phyloP scores from a whole-genome alignment of 2,797 vertebrate species.

The Cebuella pygmaea region DNA sequence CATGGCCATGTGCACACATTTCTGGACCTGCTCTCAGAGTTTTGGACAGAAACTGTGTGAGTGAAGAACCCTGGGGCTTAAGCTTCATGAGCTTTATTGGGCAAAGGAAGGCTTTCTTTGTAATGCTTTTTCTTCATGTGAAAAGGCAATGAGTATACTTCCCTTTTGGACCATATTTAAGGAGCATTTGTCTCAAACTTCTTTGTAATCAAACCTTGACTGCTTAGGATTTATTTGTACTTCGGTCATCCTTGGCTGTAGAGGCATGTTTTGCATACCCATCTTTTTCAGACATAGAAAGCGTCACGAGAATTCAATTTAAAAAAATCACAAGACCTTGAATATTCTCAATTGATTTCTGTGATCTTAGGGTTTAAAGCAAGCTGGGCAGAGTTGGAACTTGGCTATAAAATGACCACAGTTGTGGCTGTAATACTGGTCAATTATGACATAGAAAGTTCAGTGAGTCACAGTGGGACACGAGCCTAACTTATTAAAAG shows the following conservation, averaged over 20 bases:
- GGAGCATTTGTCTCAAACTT: not conserved
- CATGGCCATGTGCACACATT: not conserved
- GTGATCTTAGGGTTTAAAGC: slow-evolving; percentile 5
- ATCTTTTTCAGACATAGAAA: not conserved
- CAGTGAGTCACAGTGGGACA: slow-evolving; percentile 18
- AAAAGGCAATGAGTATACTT: not conserved
- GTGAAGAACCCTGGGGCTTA: not conserved
- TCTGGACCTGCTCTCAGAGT: not conserved
- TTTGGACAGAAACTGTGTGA: not conserved
- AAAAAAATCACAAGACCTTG: not conserved
- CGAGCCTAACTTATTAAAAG: slow-evolving; percentile 50
- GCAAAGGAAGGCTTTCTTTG: not conserved
- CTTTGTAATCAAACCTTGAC: not conserved
- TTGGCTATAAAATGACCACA: slow-evolving; percentile 2
- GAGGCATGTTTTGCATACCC: not conserved
- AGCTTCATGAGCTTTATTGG: not conserved
- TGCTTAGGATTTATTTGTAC: not conserved
- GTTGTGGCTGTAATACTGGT: slow-evolving; percentile 38
- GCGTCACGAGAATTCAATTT: not conserved
- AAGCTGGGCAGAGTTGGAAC: not conserved
- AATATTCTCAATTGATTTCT: slow-evolving; percentile 23
- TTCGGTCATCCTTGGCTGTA: not conserved
- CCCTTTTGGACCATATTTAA: not conserved
- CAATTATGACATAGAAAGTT: slow-evolving; percentile 50
- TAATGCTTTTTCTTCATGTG: not conserved